Conservation (phyloP, 1,140 invertebrate genomes). For the Agrilus planipennis region DNA sequence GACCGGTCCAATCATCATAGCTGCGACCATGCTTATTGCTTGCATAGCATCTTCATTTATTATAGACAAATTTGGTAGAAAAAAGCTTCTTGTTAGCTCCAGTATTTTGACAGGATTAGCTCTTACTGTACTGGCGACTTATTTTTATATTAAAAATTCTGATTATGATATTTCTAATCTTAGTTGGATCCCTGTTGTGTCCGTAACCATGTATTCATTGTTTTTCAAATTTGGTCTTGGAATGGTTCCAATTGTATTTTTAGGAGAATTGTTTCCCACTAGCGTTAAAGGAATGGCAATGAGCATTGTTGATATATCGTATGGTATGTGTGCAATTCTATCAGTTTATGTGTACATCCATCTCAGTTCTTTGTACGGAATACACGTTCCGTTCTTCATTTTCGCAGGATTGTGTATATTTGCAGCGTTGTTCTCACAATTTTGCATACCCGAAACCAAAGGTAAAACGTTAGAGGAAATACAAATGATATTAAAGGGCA, state of each 20-base stretch:
- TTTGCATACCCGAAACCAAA: constrained; percentile 9
- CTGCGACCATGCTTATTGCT: background rate
- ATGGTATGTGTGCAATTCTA: background rate
- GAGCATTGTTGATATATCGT: background rate
- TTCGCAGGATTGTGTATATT: constrained; percentile 1
- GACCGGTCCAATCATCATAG: constrained; percentile 1
- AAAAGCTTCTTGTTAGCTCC: background rate
- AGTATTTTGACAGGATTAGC: background rate
- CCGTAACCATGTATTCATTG: background rate
- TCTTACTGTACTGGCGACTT: background rate
- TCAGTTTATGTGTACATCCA: constrained; percentile 1
- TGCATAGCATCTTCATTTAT: background rate
- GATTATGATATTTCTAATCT: background rate
- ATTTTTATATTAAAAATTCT: constrained; percentile 2
- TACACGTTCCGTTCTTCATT: constrained; percentile 3
- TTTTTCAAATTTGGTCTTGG: constrained; percentile 2
- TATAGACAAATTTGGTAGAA: constrained; percentile 3
- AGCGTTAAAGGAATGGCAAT: constrained; percentile 4
- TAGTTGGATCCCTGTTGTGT: constrained; percentile 1
- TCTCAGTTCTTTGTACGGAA: background rate
- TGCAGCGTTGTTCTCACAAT: background rate
- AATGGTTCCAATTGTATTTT: background rate
- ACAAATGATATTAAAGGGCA: constrained; percentile 1
- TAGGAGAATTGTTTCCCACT: constrained; percentile 5
- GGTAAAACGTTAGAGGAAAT: constrained; percentile 10